phyloP scores from a whole-genome alignment of 2,888 invertebrate genomes.

The Stictocephala bisonia region DNA sequence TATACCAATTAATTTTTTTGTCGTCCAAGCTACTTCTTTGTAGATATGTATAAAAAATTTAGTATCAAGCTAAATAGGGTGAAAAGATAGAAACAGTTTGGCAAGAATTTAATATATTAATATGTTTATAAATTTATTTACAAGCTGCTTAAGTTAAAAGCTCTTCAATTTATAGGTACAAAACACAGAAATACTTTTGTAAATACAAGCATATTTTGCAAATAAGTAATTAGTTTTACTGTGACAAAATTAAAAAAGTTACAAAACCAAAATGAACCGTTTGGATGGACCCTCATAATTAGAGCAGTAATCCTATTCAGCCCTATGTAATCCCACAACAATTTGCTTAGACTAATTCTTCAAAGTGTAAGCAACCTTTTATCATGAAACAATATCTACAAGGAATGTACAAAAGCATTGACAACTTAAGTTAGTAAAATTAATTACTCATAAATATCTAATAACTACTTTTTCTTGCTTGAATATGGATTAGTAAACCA shows the following conservation, averaged over 20 bases:
- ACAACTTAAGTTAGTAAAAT: constrained; percentile 24
- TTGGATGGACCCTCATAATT: neutral
- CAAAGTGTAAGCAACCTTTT: neutral
- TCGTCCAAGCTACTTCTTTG: too few relatives aligned
- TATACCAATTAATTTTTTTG: too few relatives aligned
- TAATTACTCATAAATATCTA: constrained; percentile 1
- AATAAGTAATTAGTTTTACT: neutral
- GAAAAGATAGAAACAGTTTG: too few relatives aligned
- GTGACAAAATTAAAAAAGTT: constrained; percentile 17
- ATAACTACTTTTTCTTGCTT: constrained; percentile 13
- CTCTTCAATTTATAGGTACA: constrained; percentile 35
- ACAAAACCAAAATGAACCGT: constrained; percentile 2
- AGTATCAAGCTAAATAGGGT: too few relatives aligned
- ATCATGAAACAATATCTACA: neutral
- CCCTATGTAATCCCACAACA: neutral
- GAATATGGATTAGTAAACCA: constrained; percentile 15
- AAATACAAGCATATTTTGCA: constrained; percentile 24
- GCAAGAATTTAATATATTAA: constrained; percentile 40
- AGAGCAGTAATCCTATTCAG: neutral
- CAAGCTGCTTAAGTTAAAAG: constrained; percentile 36
- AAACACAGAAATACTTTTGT: constrained; percentile 37
- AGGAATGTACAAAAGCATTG: constrained; percentile 42
- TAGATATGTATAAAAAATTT: too few relatives aligned
- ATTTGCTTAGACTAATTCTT: neutral
- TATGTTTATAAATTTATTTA: constrained; percentile 38